phyloP scores from a whole-genome alignment of 2,113 vertebrate genomes.

The Xenopus laevis region DNA sequence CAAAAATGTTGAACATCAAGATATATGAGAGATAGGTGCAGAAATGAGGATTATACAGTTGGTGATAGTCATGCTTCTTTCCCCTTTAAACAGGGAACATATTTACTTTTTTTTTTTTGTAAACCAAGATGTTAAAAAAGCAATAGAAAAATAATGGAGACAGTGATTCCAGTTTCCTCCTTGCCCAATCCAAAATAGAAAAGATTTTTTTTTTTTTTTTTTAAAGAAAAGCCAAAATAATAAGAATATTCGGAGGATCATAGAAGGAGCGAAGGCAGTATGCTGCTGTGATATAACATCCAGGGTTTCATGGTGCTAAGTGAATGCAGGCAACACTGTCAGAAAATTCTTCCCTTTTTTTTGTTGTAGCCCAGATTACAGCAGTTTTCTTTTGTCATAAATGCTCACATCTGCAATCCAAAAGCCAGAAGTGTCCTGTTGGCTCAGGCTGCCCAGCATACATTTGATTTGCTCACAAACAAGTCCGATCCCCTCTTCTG shows the following conservation, averaged over 20 bases:
- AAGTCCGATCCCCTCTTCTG: slow-evolving; percentile 1
- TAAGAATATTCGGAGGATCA: neutral
- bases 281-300: neutral
- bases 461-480: slow-evolving; percentile 18
- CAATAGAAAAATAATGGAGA: slow-evolving; percentile 34
- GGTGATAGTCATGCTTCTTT: slow-evolving; percentile 75
- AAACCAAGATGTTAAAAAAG: slow-evolving; percentile 9
- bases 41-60: slow-evolving; percentile 66
- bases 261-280: neutral
- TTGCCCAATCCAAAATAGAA: neutral
- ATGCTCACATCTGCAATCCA: slow-evolving; percentile 39
- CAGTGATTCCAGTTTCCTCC: slow-evolving; percentile 9
- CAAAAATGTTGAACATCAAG: slow-evolving; percentile 82
- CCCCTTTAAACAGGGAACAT: slow-evolving; percentile 71
- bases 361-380: neutral
- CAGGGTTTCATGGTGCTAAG: slow-evolving; percentile 13
- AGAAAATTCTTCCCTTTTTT: neutral
- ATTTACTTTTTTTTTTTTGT: slow-evolving; percentile 53
- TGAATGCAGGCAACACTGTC: neutral
- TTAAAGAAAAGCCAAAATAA: neutral
- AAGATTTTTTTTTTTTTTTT: too few species aligned
- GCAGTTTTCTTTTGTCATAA: slow-evolving; percentile 25
- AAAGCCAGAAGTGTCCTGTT: slow-evolving; percentile 29
- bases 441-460: slow-evolving; percentile 24
- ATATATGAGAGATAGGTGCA: slow-evolving; percentile 63